Evolutionary conservation across 1,140 invertebrate genomes (phyloP).

Genomic region (Potamilus streckersoni): DNA sequence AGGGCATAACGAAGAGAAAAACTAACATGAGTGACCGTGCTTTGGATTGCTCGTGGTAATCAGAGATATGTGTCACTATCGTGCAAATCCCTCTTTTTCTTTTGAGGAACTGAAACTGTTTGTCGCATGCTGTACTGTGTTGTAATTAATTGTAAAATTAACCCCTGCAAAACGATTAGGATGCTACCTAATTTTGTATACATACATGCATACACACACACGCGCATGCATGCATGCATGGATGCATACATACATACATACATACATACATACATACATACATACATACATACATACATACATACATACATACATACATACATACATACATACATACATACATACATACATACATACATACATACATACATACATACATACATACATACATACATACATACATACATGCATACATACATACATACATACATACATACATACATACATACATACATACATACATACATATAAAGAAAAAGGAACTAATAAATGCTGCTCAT

Average conservation of each 20-base stretch:
- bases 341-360: conserved; percentile 47
- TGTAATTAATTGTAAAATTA: no score
- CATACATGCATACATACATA: conserved; percentile 47
- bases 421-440: conserved; percentile 49
- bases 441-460: conserved; percentile 47
- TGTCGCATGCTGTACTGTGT: no score
- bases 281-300: conserved; percentile 46
- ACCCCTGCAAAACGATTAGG: no score
- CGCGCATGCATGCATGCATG: no score
- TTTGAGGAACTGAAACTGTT: no score
- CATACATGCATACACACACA: conserved; percentile 46
- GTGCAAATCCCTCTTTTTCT: no score
- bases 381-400: conserved; percentile 48
- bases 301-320: conserved; percentile 47
- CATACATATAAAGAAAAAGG: conserved; percentile 33
- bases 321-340: conserved; percentile 47
- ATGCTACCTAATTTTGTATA: conserved; percentile 3
- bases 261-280: conserved; percentile 47
- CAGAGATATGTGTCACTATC: no score
- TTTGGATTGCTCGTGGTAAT: no score
- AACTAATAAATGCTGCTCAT: no score
- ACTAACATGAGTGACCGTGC: no score
- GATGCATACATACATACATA: conserved; percentile 47
- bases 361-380: conserved; percentile 46
- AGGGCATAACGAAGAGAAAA: no score